Percentiles rank a stretch among this genome's conserved stretches.
These are phyloP conservation scores for Reinhardtius hippoglossoides DNA, from an alignment of 2,113 vertebrate genomes.

Conservation along the genomic window DNA sequence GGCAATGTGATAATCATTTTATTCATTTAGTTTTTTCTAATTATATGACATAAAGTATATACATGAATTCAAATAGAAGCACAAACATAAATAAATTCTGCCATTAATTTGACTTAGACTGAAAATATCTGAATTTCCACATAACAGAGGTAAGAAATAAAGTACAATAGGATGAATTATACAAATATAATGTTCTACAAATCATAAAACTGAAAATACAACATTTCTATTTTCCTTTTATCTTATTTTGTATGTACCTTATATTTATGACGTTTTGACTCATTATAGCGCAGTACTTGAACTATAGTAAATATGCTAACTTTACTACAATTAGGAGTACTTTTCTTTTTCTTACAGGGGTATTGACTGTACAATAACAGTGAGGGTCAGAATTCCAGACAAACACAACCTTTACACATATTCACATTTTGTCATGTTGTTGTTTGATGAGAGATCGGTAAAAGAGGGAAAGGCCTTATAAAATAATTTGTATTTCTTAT, in stretches of 20 bases:
- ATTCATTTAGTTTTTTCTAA: conserved; percentile 7
- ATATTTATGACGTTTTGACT: neutral
- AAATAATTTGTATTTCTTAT: neutral
- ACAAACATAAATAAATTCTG: neutral
- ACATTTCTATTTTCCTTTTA: no score
- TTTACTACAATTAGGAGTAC: neutral
- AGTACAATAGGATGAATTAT: no score
- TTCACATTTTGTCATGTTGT: conserved; percentile 19
- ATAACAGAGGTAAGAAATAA: no score
- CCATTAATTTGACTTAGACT: no score
- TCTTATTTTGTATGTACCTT: neutral
- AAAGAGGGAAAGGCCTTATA: neutral
- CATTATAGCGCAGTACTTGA: neutral
- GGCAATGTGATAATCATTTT: neutral
- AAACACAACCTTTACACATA: conserved; percentile 17
- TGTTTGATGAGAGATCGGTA: neutral
- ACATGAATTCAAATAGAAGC: neutral
- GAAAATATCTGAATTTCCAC: no score
- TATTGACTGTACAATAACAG: neutral
- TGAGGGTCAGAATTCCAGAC: neutral
- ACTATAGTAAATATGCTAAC: neutral
- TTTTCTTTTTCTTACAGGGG: neutral
- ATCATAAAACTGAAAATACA: no score
- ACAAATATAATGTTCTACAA: no score
- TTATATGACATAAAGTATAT: neutral